A percentile compares a stretch with the other conserved stretches of the same genome.
Evolutionary conservation across 2,113 vertebrate genomes (phyloP).

Genomic region (Pionites leucogaster): DNA sequence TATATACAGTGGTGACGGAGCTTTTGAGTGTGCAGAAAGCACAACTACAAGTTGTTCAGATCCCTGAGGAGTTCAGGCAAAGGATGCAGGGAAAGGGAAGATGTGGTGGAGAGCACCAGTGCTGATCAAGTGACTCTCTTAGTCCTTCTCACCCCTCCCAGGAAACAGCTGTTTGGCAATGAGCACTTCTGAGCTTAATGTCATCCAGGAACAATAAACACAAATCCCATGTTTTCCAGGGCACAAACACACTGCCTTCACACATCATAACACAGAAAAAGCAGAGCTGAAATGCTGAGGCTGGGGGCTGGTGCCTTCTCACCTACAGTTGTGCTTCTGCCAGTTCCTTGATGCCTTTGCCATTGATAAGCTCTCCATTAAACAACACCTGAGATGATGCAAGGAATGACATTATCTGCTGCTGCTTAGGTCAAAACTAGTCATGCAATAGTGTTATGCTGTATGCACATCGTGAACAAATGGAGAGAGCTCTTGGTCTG

Average conservation of each 20-base stretch:
- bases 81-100: not conserved
- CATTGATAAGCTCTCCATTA: not conserved
- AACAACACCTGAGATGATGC: not conserved
- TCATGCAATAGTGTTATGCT: not conserved
- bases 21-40: not conserved
- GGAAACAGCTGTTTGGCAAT: not conserved
- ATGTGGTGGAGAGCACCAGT: not conserved
- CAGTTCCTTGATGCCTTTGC: not conserved
- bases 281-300: not conserved
- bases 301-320: not conserved
- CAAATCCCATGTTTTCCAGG: not conserved
- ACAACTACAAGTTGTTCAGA: not conserved
- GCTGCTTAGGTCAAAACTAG: not conserved
- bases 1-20: not conserved
- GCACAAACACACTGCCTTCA: not conserved
- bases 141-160: not conserved
- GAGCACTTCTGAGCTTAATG: not conserved
- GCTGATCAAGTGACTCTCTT: not conserved
- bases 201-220: not conserved
- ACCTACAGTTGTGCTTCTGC: not conserved
- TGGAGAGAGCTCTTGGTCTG: not conserved
- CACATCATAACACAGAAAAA: not conserved
- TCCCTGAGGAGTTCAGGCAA: not conserved
- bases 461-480: not conserved
- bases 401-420: not conserved